phyloP scores from a whole-genome alignment of 2,888 invertebrate species.

The Hololepta plana region DNA sequence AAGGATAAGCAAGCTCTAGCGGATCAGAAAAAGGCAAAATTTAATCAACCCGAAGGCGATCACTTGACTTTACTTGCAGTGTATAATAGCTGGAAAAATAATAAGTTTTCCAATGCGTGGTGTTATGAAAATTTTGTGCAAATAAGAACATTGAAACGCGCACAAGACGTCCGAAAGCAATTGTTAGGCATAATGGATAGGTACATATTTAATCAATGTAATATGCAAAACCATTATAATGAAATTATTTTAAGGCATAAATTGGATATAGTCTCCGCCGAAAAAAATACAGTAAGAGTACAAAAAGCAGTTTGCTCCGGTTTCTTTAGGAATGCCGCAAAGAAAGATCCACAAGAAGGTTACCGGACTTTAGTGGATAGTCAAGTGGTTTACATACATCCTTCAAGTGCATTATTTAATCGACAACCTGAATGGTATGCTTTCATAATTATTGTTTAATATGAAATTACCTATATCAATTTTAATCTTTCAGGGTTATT shows the following conservation, averaged over 20 bases:
- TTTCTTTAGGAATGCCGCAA: conserved; percentile 96
- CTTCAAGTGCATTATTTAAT: conserved; percentile 93
- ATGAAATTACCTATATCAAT: conserved; percentile 1
- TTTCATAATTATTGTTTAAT: conserved; percentile 4
- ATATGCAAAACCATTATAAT: conserved; percentile 6
- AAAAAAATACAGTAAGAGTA: conserved; percentile 83
- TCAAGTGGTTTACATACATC: conserved; percentile 98
- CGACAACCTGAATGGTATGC: conserved; percentile 92
- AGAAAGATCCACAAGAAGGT: conserved; percentile 97
- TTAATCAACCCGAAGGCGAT: conserved; percentile 97
- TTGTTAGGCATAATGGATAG: conserved; percentile 93
- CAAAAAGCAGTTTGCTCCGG: conserved; percentile 98
- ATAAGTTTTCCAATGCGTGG: conserved; percentile 98
- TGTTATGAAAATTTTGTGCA: conserved; percentile 99
- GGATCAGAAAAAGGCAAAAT: conserved; percentile 98
- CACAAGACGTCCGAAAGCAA: conserved; percentile 96
- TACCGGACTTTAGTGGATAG: conserved; percentile 95
- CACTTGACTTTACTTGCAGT: conserved; percentile 95
- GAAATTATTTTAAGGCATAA: conserved; percentile 48
- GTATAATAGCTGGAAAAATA: conserved; percentile 98
- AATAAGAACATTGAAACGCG: conserved; percentile 86
- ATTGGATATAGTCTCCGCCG: conserved; percentile 90
- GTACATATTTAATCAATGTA: conserved; percentile 22
- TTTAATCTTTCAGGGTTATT: conserved; percentile 53
- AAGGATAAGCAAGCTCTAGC: conserved; percentile 94